phyloP scores from a whole-genome alignment of 2,888 invertebrate species.

The Euproctis similis region DNA sequence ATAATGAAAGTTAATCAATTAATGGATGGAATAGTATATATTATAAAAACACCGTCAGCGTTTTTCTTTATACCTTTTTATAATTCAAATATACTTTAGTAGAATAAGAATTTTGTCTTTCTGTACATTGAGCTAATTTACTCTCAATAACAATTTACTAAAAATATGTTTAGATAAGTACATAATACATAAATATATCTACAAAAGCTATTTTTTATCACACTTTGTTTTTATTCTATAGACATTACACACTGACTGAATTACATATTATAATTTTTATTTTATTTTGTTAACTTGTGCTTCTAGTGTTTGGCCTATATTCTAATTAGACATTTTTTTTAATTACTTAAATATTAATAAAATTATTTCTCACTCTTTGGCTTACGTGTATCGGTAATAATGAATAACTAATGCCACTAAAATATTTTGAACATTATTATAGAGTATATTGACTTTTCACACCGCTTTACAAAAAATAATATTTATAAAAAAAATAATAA shows the following conservation, averaged over 20 bases:
- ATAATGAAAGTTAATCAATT: constrained; percentile 6
- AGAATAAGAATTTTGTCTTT: constrained; percentile 29
- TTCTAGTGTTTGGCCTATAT: neutral
- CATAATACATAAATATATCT: constrained; percentile 18
- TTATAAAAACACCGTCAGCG: constrained; percentile 16
- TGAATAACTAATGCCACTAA: too few relatives aligned
- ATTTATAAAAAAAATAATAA: too few relatives aligned
- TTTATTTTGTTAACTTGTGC: constrained; percentile 4
- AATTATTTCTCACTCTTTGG: constrained; percentile 40
- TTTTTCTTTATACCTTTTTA: constrained; percentile 1
- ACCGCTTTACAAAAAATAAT: too few relatives aligned
- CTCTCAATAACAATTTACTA: constrained; percentile 26
- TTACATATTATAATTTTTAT: constrained; percentile 4
- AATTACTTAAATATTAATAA: too few relatives aligned
- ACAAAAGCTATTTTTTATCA: constrained; percentile 43
- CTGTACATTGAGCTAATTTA: constrained; percentile 36
- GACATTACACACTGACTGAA: constrained; percentile 15
- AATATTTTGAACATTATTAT: too few relatives aligned
- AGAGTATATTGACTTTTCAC: too few relatives aligned
- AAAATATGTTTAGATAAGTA: too few relatives aligned
- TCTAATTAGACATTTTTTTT: neutral
- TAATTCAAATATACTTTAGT: neutral
- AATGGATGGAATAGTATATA: constrained; percentile 28
- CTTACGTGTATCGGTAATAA: too few relatives aligned
- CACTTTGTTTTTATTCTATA: constrained; percentile 32